Evolutionary conservation across 1,140 invertebrate genomes (phyloP), one percentile per base, ranked within the genome.

Genomic region (Hylyphantes graminicola): DNA sequence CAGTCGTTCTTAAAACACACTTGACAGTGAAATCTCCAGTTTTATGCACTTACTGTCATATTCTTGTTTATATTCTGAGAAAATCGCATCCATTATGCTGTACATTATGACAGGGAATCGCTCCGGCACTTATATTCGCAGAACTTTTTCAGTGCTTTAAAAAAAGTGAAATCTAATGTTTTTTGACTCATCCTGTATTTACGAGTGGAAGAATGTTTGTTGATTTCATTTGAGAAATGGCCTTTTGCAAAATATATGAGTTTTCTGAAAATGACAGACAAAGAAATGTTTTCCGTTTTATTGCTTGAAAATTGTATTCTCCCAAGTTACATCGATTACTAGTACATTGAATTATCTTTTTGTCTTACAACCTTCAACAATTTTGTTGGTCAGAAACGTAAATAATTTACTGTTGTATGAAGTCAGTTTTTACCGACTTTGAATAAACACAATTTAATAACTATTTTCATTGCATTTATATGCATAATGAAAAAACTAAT

Each of bases 41-140:
- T 83, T 83, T 83, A 83, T 59, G 72, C 72, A 65, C 48, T 83
- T 83, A 75, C 50, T 83, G 80, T 83, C 80, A 83, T 70, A 74
- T 83, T 83, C 61, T 83, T 74, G 72, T 75, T 83, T 83, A 74
- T 83, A 48, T 72, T 72, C 17, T 63, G 35, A 10, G 59, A 53
- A 75, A 80, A 74, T 83, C 59, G 68, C 59, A 83, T 83, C 57
- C 12, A 83, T 83, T 83, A 83, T 83, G 80, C 80, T 19, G 8
- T 9, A 63, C 55, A 83, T 83, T 74, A 75, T 83, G 80, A 83
- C 80, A 75, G 80, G 59, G 17, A n/a, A 67, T 53, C 72, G 59
- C 61, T 74, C 19, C 50, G 17, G 59, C 72, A 81, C 68, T 81
- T 83, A 50, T 12, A 17, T 17, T 61, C 54, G 17, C 54, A 12